These are phyloP conservation scores for Rhinoderma darwinii DNA, from an alignment of 2,113 vertebrate genomes.

Conservation along the genomic window DNA sequence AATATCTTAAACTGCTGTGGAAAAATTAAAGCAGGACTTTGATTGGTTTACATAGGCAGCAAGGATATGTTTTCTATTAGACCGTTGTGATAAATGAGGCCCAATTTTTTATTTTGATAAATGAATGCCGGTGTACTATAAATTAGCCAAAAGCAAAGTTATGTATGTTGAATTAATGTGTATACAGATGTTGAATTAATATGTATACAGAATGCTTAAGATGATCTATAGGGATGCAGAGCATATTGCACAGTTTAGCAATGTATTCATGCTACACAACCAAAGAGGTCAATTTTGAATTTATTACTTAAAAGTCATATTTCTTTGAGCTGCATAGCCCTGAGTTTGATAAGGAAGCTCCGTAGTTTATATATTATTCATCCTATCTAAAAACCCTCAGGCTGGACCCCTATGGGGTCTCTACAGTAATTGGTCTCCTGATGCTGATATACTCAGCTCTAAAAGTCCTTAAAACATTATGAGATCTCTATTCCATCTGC, in stretches of 20 bases:
- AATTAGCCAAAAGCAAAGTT: not conserved
- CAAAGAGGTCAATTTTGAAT: conserved; percentile 63
- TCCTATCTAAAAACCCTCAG: conserved; percentile 72
- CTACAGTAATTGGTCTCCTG: conserved; percentile 78
- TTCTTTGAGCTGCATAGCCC: conserved; percentile 68
- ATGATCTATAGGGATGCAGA: conserved; percentile 9
- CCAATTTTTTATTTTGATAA: not conserved
- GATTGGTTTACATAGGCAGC: not conserved
- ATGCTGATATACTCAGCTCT: conserved; percentile 66
- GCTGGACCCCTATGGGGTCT: conserved; percentile 71
- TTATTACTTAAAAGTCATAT: conserved; percentile 66
- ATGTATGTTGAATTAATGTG: not conserved
- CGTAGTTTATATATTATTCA: conserved; percentile 77
- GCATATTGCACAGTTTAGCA: conserved; percentile 14
- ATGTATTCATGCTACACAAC: conserved; percentile 1
- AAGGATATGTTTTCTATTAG: not conserved
- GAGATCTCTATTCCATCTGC: conserved; percentile 71
- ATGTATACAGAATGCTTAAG: not conserved
- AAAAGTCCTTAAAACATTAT: conserved; percentile 70
- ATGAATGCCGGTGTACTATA: not conserved
- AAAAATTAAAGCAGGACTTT: not conserved
- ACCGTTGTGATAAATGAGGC: not conserved
- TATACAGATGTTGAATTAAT: not conserved
- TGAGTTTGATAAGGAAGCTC: conserved; percentile 69
- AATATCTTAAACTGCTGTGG: not conserved